Evolutionary conservation across 2,113 vertebrate species (phyloP).

Genomic region (Vimba vimba): DNA sequence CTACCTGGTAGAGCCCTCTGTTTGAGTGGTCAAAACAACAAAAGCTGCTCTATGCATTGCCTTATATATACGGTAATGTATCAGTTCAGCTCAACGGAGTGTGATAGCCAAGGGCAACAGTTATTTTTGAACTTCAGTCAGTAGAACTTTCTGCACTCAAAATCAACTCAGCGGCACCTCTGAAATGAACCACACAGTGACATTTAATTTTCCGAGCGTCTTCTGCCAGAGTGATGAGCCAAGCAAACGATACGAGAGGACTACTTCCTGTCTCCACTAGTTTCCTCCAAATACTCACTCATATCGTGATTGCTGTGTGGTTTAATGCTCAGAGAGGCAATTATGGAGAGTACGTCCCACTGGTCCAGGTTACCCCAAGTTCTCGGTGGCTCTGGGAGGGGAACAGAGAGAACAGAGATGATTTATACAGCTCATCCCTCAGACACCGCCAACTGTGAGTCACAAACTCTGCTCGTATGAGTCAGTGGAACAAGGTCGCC

Average conservation of each 20-base stretch:
- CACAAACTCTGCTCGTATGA: constrained; percentile 53
- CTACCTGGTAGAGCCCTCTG: constrained; percentile 12
- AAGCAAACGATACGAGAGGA: constrained; percentile 19
- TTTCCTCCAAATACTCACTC: constrained; percentile 23
- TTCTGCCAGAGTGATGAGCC: constrained; percentile 24
- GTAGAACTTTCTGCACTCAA: constrained; percentile 28
- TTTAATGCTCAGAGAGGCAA: constrained; percentile 11
- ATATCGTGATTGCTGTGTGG: background rate
- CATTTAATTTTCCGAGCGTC: constrained; percentile 2
- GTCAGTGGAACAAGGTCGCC: constrained; percentile 48
- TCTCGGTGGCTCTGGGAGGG: constrained; percentile 35
- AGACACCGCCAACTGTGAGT: constrained; percentile 51
- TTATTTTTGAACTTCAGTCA: constrained; percentile 25
- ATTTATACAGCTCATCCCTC: constrained; percentile 48
- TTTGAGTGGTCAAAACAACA: constrained; percentile 13
- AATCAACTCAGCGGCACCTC: constrained; percentile 27
- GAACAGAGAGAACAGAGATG: constrained; percentile 28
- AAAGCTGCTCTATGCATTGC: background rate
- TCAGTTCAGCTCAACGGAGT: background rate
- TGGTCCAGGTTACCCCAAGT: constrained; percentile 39
- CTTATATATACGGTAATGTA: background rate
- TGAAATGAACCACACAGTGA: constrained; percentile 29
- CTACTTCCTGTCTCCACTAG: constrained; percentile 24
- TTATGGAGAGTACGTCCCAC: constrained; percentile 17
- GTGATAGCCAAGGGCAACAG: constrained; percentile 13